Base-by-base conservation (phyloP, 2,888 invertebrate genomes). In the Xestobium rufovillosum region DNA sequence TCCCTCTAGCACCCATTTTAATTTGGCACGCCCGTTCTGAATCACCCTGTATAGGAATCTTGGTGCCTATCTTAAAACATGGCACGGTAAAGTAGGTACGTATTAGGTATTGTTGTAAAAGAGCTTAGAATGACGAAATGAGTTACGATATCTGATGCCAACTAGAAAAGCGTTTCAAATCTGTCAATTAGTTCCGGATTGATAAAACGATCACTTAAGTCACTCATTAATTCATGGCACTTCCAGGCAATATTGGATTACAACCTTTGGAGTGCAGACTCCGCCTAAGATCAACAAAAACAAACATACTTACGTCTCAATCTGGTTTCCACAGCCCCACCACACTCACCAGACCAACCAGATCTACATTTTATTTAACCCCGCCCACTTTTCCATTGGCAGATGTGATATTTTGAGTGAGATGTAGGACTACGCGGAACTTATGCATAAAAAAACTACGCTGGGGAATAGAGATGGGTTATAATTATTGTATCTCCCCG, bases 251-350 rank as follows among this genome's bases (percentile, higher is more conserved):
- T 60, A 61, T 60, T 55, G 56, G 57, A 61, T 59, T 58, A 59
- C 58, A 54, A 54, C 51, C 53, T 57, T 53, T 49, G 51, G 51
- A 52, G 47, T 50, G 50, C 54, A 52, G 49, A 52, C 60, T 53
- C 55, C 62, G 60, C 64, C 64, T 46, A 47, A 40, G 47, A 52
- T 51, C 56, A 45, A 52, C 52, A 59, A 61, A 63, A 62, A 65
- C 63, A 61, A 62, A 63, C 63, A 63, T 51, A 70, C 79, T 60
- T 58, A 65, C 61, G 59, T 63, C 63, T 62, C 62, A 64, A 61
- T 63, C 59, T 57, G 49, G 47, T 45, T 51, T 49, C 44, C 47
- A 45, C 31, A 46, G 47, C 42, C 59, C 63, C 54, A 60, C 50
- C 57, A 48, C 48, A 29, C 27, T 16, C 34, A 15, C 29, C 38